Conservation (phyloP, 2,113 vertebrate species). For the Chlamydotis undulata region DNA sequence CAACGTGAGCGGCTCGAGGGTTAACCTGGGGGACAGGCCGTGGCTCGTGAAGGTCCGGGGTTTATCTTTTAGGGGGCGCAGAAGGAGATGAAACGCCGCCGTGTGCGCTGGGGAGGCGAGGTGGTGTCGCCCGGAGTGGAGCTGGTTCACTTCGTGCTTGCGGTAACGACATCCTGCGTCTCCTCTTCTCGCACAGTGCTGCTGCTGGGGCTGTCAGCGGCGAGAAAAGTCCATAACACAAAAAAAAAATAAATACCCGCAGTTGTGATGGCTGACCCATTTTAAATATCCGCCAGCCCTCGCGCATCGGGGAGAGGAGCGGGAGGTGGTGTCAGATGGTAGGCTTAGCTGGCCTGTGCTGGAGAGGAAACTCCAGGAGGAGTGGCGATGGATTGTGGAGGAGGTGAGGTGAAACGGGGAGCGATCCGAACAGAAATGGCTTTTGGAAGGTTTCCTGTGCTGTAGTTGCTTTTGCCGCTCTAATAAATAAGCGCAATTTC, state of each 20-base stretch:
- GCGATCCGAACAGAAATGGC: neutral
- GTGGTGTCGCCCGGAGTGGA: neutral
- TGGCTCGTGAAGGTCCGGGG: neutral
- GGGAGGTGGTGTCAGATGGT: neutral
- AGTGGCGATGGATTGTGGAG: neutral
- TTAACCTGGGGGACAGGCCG: neutral
- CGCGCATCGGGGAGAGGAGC: neutral
- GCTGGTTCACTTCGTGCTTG: rapidly evolving
- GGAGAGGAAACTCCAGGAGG: neutral
- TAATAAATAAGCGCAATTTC: neutral
- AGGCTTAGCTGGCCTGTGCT: neutral
- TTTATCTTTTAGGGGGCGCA: neutral
- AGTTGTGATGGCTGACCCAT: rapidly evolving
- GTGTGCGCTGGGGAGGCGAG: neutral
- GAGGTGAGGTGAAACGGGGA: neutral
- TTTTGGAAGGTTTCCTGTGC: neutral
- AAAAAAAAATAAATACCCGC: neutral
- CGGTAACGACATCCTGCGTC: neutral
- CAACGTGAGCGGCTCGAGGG: neutral
- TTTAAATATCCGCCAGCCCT: neutral
- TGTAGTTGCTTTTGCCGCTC: neutral
- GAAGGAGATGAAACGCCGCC: rapidly evolving
- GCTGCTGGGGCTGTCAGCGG: neutral
- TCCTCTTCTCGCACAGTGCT: rapidly evolving
- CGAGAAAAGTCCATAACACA: rapidly evolving